phyloP scores from a whole-genome alignment of 1,140 invertebrate species.

The Bactericera cockerelli region DNA sequence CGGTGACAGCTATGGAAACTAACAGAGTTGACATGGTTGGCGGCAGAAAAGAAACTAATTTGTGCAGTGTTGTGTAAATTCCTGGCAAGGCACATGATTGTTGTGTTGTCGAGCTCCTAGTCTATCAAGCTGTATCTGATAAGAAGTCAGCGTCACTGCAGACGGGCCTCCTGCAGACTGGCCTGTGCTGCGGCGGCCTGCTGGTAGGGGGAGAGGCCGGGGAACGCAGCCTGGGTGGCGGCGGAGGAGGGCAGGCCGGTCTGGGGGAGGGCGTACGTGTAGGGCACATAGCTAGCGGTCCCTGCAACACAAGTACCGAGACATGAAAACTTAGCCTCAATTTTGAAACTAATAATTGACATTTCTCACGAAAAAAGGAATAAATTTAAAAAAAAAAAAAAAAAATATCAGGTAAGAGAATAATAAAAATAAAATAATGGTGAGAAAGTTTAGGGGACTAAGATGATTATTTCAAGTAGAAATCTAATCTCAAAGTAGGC shows the following conservation, averaged over 20 bases:
- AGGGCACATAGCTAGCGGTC: constrained; percentile 26
- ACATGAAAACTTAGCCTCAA: not conserved
- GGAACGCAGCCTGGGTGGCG: constrained; percentile 21
- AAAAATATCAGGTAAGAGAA: not conserved
- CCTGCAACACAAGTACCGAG: constrained; percentile 17
- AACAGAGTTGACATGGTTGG: too few relatives aligned
- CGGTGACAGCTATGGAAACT: too few relatives aligned
- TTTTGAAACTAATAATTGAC: not conserved
- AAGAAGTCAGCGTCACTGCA: constrained; percentile 23
- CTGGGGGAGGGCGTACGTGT: constrained; percentile 26
- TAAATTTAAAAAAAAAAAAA: not conserved
- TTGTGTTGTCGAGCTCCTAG: too few relatives aligned
- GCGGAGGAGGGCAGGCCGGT: constrained; percentile 14
- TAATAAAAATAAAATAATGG: too few relatives aligned
- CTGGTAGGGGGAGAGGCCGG: constrained; percentile 25
- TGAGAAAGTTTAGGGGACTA: too few relatives aligned
- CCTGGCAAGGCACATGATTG: too few relatives aligned
- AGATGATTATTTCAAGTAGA: too few relatives aligned
- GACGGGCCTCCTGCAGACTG: constrained; percentile 25
- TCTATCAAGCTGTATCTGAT: too few relatives aligned
- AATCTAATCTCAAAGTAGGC: too few relatives aligned
- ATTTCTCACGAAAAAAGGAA: not conserved
- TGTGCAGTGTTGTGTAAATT: too few relatives aligned
- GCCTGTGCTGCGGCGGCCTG: constrained; percentile 24
- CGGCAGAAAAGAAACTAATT: too few relatives aligned